Base-by-base conservation (phyloP, 2,888 invertebrate genomes). In the Luffia ferchaultella region DNA sequence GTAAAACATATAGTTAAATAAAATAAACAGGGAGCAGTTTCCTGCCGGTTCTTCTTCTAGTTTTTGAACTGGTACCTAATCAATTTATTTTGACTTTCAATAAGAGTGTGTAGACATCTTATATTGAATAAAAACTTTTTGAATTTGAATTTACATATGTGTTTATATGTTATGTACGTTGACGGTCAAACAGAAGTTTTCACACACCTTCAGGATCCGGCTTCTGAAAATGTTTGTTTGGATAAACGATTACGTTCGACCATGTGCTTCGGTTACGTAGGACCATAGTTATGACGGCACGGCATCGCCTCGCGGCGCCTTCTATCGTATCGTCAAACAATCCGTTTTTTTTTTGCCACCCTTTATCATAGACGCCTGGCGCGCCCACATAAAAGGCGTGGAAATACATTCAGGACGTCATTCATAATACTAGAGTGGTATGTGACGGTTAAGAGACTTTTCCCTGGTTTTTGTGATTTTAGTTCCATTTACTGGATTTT, bases 371-470 rank as follows among this genome's bases (percentile, higher is more conserved):
- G 77, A 73, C 71, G 70, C 72, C 73, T 70, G 73, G 65, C 64
- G 70, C 69, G 66, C 61, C 66, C 60, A 75, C 78, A 79, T 82
- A 82, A 79, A 82, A 80, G 76, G 74, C 64, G 70, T 73, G 71
- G 73, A 75, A 80, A 79, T 73, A 68, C 70, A 73, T 76, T 75
- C 79, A 80, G 80, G 80, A 76, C 73, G 74, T 72, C 48, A 74
- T 48, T 48, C 78, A 80, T 72, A 30, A 30, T 12, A 30, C 30
- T 30, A 30, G 5, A 12, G 30, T 12, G 30, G 30, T 12, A 30
- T 12, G 30, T 30, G 30, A 12, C 30, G 30, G 12, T 30, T 30
- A 30, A 12, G 30, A 30, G 30, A 30, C 30, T 7, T 30, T 30
- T 30, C 30, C 30, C 30, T 3, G 5, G 30, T 12, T 30, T 12